Conservation (phyloP, 2,888 invertebrate genomes). For the Brachyptera risi region DNA sequence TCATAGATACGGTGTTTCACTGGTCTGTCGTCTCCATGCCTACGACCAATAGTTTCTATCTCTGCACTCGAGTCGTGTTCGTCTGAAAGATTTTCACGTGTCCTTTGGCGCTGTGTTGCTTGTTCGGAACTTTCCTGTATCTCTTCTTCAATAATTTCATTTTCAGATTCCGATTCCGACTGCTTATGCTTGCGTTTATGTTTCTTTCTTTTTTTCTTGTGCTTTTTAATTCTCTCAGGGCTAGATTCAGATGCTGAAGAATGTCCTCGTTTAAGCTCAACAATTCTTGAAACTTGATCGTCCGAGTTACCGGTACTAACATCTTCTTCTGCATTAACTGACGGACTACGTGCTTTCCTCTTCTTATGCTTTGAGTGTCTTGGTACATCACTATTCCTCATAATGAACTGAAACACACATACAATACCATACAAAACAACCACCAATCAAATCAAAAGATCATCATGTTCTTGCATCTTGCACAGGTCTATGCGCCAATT, state of each 20-base stretch:
- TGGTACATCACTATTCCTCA: neutral
- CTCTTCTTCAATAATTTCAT: slow-evolving; percentile 14
- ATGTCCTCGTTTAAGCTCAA: neutral
- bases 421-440: no score
- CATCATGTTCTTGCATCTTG: no score
- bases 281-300: neutral
- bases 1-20: neutral
- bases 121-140: neutral
- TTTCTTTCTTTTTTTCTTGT: slow-evolving; percentile 26
- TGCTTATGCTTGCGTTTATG: slow-evolving; percentile 17
- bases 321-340: neutral
- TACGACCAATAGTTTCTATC: neutral
- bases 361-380: slow-evolving; percentile 12
- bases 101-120: no score
- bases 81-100: no score
- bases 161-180: slow-evolving; percentile 6
- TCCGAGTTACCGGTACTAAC: slow-evolving; percentile 13
- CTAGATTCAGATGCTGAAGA: slow-evolving; percentile 19
- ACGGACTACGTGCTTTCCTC: slow-evolving; percentile 16
- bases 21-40: neutral
- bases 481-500: no score
- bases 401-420: no score
- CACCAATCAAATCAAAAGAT: no score
- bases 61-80: neutral
- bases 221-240: slow-evolving; percentile 15